These are phyloP conservation scores for Aphelenchoides fujianensis DNA, from an alignment of 1,140 invertebrate genomes.

Conservation along the genomic window DNA sequence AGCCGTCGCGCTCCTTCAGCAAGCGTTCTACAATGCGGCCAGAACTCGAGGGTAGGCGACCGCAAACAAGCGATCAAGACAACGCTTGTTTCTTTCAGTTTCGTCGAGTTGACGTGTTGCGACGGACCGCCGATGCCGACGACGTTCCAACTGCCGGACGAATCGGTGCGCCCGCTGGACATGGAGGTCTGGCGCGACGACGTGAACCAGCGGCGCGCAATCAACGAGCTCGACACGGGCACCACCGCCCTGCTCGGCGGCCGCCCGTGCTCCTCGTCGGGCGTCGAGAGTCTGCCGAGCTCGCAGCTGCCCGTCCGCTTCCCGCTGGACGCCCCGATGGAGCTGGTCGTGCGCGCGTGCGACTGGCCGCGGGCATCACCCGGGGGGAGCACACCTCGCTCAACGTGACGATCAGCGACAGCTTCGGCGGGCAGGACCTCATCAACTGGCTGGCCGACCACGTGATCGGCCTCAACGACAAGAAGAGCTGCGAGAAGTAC, in stretches of 20 bases:
- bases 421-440: conserved; percentile 7
- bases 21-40: neutral
- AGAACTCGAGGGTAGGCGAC: neutral
- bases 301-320: neutral
- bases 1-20: neutral
- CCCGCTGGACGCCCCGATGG: neutral
- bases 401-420: conserved; percentile 3
- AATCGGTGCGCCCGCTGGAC: conserved; percentile 3
- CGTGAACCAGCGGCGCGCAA: neutral
- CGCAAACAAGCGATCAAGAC: neutral
- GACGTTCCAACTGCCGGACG: conserved; percentile 6
- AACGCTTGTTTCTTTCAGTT: conserved; percentile 7
- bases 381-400: neutral
- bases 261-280: neutral
- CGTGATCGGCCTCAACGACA: neutral
- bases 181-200: conserved; percentile 1
- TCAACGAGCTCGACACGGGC: neutral
- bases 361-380: neutral
- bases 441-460: conserved; percentile 9
- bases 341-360: neutral
- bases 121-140: neutral
- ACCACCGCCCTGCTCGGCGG: neutral
- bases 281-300: neutral
- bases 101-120: neutral
- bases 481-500: neutral